These are phyloP conservation scores for Echeneis naucrates DNA, from an alignment of 2,797 vertebrate species.

Conservation along the genomic window DNA sequence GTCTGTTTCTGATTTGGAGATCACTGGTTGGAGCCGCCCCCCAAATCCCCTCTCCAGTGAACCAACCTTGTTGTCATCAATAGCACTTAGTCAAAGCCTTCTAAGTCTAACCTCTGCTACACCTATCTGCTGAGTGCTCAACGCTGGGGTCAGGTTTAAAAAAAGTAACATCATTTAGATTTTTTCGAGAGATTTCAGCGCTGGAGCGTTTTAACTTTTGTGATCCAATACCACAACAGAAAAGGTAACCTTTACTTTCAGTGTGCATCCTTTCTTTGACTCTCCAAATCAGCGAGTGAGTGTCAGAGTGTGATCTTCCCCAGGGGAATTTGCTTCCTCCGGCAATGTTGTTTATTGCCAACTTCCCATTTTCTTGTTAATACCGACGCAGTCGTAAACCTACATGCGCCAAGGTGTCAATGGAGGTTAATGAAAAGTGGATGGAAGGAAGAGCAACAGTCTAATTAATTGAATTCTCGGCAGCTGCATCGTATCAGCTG, in stretches of 20 bases:
- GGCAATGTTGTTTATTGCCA: slow-evolving; percentile 78
- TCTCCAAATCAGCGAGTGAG: slow-evolving; percentile 10
- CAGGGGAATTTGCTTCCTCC: slow-evolving; percentile 53
- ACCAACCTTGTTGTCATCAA: slow-evolving; percentile 66
- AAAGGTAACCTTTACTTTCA: slow-evolving; percentile 36
- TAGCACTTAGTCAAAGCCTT: slow-evolving; percentile 69
- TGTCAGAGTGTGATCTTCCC: slow-evolving; percentile 45
- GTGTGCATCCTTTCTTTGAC: slow-evolving; percentile 33
- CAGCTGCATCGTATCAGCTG: slow-evolving; percentile 69
- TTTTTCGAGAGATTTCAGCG: slow-evolving; percentile 16
- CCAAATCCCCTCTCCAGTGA: slow-evolving; percentile 48
- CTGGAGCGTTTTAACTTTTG: slow-evolving; percentile 14
- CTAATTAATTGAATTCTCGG: slow-evolving; percentile 85
- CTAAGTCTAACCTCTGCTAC: slow-evolving; percentile 43
- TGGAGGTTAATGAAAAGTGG: slow-evolving; percentile 86
- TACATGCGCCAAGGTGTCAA: slow-evolving; percentile 74
- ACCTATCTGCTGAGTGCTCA: slow-evolving; percentile 53
- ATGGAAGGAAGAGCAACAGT: slow-evolving; percentile 79
- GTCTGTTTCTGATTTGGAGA: slow-evolving; percentile 69
- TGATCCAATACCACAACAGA: slow-evolving; percentile 33
- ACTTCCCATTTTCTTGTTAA: slow-evolving; percentile 82
- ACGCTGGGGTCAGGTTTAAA: slow-evolving; percentile 34
- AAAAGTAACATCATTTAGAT: slow-evolving; percentile 19
- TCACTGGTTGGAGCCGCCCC: slow-evolving; percentile 53
- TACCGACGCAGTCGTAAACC: slow-evolving; percentile 74